Conservation (phyloP, 2,113 vertebrate genomes). For the Neolamprologus sp. region DNA sequence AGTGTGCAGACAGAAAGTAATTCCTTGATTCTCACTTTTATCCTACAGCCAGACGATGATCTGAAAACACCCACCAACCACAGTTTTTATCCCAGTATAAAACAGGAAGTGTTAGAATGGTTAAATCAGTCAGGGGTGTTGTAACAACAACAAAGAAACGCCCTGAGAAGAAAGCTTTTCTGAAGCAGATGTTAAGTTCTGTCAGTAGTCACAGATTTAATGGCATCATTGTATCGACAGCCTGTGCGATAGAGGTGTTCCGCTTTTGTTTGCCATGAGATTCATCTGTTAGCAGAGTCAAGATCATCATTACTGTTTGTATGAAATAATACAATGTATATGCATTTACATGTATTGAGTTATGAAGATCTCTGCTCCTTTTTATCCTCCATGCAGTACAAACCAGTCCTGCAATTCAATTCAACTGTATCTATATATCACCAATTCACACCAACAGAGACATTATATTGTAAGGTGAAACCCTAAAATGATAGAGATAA, state of each 20-base stretch:
- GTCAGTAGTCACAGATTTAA: too few species aligned
- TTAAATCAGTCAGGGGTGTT: neutral
- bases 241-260: rapidly evolving
- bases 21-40: neutral
- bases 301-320: neutral
- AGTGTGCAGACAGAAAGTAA: neutral
- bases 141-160: neutral
- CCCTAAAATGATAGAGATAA: neutral
- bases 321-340: neutral
- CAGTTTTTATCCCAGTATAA: neutral
- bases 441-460: neutral
- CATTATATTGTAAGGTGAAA: neutral
- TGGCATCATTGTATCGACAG: neutral
- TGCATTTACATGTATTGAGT: rapidly evolving
- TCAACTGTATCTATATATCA: rapidly evolving
- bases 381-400: neutral
- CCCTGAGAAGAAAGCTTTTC: neutral
- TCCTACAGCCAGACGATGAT: neutral
- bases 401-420: neutral
- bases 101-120: neutral
- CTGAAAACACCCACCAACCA: neutral
- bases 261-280: neutral
- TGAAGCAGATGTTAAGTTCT: neutral
- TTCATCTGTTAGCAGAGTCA: neutral
- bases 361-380: neutral